Evolutionary conservation across 2,113 vertebrate species (phyloP).

Genomic region (Passer montanus): DNA sequence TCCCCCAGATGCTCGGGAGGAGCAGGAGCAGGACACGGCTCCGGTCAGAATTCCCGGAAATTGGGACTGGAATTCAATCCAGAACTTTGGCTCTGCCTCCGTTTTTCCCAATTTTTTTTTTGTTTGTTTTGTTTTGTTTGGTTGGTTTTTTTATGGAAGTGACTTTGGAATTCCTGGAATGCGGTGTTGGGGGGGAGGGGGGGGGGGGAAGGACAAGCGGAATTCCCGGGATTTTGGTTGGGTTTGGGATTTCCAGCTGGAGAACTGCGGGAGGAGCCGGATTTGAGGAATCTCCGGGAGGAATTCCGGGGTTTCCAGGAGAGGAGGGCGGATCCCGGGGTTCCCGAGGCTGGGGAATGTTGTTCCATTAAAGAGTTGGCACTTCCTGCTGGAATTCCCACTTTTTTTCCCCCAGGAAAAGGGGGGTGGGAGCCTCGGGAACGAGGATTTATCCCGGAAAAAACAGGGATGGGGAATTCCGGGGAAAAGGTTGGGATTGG

Average conservation of each 20-base stretch:
- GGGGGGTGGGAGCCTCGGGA: background rate
- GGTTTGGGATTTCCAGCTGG: background rate
- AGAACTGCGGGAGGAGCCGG: background rate
- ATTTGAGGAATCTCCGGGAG: background rate
- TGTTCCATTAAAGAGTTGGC: background rate
- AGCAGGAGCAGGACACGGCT: background rate
- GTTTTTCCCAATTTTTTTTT: background rate
- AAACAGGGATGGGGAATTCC: rapidly evolving
- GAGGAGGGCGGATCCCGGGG: background rate
- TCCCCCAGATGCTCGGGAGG: background rate
- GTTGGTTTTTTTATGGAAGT: background rate
- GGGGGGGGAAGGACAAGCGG: background rate
- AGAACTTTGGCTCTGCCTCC: background rate
- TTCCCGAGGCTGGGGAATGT: background rate
- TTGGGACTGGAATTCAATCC: background rate
- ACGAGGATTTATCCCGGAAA: background rate
- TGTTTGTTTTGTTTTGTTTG: background rate
- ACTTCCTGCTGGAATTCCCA: background rate
- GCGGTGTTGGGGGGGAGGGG: background rate
- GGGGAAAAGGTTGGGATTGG: background rate
- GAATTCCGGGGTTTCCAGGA: background rate
- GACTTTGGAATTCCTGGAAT: background rate
- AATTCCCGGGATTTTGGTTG: background rate
- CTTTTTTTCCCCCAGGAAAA: background rate
- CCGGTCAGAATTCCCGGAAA: background rate